phyloP scores from a whole-genome alignment of 2,113 vertebrate genomes.

The Apeltes quadracus region DNA sequence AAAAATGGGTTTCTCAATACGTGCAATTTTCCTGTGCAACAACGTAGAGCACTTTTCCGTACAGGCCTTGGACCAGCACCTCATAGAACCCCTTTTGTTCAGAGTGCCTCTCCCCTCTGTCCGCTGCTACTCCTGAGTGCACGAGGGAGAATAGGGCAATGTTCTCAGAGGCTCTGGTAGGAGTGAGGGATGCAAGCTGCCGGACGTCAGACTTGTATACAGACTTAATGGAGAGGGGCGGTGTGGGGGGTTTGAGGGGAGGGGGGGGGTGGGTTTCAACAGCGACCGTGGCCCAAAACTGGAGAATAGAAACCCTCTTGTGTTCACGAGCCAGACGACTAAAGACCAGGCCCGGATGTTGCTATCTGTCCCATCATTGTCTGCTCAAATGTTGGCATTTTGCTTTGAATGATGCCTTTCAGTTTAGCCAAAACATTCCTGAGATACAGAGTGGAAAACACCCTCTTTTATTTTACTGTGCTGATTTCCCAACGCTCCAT shows the following conservation, averaged over 20 bases:
- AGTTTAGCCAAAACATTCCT: constrained; percentile 76
- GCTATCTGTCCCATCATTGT: constrained; percentile 76
- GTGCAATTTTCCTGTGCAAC: neutral
- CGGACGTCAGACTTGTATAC: constrained; percentile 69
- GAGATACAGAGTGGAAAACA: constrained; percentile 61
- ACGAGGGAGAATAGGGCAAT: constrained; percentile 67
- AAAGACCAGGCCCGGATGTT: constrained; percentile 72
- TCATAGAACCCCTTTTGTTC: constrained; percentile 66
- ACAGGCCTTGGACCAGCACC: constrained; percentile 31
- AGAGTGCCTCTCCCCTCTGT: constrained; percentile 49
- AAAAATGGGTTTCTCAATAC: neutral
- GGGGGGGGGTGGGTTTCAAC: constrained; percentile 26
- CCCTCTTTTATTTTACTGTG: constrained; percentile 53
- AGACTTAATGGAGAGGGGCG: constrained; percentile 48
- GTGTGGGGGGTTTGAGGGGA: too few species aligned
- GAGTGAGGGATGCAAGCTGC: constrained; percentile 73
- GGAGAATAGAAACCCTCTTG: constrained; percentile 72
- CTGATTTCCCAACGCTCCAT: constrained; percentile 55
- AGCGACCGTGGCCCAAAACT: constrained; percentile 48
- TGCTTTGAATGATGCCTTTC: constrained; percentile 74
- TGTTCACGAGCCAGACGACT: constrained; percentile 62
- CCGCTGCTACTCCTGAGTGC: constrained; percentile 61
- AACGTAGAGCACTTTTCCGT: neutral
- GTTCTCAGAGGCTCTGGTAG: constrained; percentile 66
- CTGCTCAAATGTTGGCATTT: constrained; percentile 77